Base-by-base conservation (phyloP, 2,888 invertebrate species). In the Schizotus pectinicornis region DNA sequence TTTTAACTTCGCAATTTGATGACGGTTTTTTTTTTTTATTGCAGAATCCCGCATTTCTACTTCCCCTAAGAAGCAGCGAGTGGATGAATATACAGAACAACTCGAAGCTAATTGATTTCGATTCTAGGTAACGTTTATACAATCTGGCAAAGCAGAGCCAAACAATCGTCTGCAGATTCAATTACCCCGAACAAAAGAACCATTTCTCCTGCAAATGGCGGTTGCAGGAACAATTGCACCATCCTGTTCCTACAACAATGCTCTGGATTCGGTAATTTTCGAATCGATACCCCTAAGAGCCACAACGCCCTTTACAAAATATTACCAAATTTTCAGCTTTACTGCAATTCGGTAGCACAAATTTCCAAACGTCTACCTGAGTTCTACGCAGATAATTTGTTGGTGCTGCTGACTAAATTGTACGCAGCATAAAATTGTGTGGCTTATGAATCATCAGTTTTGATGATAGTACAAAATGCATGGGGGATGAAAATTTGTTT, bases 181-280 rank as follows among this genome's bases (percentile, higher is more conserved):
- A 77, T 77, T 77, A 77, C 74, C 75, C 72, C 69, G 74, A 75
- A 77, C 77, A 77, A 77, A 77, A 77, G 77, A 77, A 76, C 73
- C 76, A 68, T 76, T 75, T 68, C 75, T 75, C 70, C 77, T 76
- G 77, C 74, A 75, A 77, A 77, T 77, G 77, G 76, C 76, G 77
- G 76, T 71, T 70, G 74, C 69, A 67, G 72, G 73, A 76, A 77
- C 76, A 75, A 77, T 75, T 74, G 72, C 73, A 68, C 67, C 67
- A 69, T 63, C 61, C 66, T 64, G 66, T 66, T 66, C 65, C 54
- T 52, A 51, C 63, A 61, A 65, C 68, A 65, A 68, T 51, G 37
- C 55, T 58, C 50, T 59, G 61, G 63, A 65, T 66, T 65, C 67
- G 64, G 64, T 61, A 64, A 65, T 68, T 70, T 67, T 67, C 56